Evolutionary conservation across 2,113 vertebrate species (phyloP).

Genomic region (Scolopax mira): DNA sequence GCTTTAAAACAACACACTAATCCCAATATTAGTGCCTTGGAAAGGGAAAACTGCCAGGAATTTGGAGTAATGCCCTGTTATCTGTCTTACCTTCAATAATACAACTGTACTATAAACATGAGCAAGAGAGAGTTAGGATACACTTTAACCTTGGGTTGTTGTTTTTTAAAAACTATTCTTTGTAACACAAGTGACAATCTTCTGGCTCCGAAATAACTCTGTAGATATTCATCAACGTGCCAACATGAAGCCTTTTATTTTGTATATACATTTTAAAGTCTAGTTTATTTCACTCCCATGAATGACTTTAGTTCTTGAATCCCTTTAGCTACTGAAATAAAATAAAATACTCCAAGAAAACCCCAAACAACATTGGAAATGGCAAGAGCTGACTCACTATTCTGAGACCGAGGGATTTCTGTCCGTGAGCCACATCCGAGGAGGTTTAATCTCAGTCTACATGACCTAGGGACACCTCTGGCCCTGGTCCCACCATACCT

Average conservation of each 20-base stretch:
- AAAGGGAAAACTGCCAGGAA: constrained; percentile 65
- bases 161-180: neutral
- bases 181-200: constrained; percentile 28
- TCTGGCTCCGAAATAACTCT: neutral
- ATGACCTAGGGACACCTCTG: fast-evolving
- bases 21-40: constrained; percentile 71
- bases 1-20: constrained; percentile 67
- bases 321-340: neutral
- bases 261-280: neutral
- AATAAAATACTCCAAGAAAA: neutral
- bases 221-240: neutral
- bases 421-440: fast-evolving
- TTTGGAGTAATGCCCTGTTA: constrained; percentile 68
- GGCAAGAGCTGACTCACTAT: neutral
- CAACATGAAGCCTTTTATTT: neutral
- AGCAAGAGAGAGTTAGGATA: constrained; percentile 45
- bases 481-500: fast-evolving
- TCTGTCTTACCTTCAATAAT: constrained; percentile 67
- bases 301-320: neutral
- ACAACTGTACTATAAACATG: constrained; percentile 63
- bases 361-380: fast-evolving
- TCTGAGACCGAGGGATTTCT: neutral
- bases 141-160: neutral
- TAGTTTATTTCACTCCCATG: neutral
- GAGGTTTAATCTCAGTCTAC: fast-evolving